Evolutionary conservation across 2,113 vertebrate species (phyloP), one percentile per base, ranked within the genome.

Genomic region (Ctenodactylus gundi): DNA sequence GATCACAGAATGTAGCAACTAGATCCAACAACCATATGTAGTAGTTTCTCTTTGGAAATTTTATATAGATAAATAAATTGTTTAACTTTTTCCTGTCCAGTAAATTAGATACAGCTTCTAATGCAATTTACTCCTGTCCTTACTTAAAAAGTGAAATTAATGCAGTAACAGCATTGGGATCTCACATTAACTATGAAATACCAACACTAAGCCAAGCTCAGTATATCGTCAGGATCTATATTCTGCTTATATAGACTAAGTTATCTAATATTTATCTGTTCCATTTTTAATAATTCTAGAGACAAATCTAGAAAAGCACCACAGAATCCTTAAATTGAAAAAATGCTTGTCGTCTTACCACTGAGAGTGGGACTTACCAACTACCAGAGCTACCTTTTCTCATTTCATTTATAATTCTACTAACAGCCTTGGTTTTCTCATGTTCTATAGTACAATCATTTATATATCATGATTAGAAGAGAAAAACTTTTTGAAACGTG

Each of bases 71-170:
- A 41, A 62, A 49, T 65, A 76, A 68, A 65, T 39, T 75, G 11
- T 70, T 67, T 93, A 60, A 80, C 27, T 12, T 68, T 89, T 46
- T 77, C 6, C 8, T 93, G 64, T 91, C 87, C 78, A 83, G 44
- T 83, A 83, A 77, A 58, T 65, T 72, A 90, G 39, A 58, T 41
- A 39, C 1, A 88, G 27, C 7, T 46, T 62, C 29, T 90, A 88
- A 53, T 55, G 55, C 2, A 85, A 55, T 82, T 90, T 81, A 76
- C 75, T 86, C 31, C 23, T 89, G 23, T 9, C 88, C 2, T 64
- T 77, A 36, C 34, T 95, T 75, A 57, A 76, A 82, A 78, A 92
- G 34, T 58, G 4, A 29, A 90, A 72, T 85, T 90, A 78, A 55
- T n/a, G 27, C 34, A 36, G 36, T 13, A 64, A 13, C 53, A 78